A percentile compares a stretch with the other conserved stretches of the same genome.
Conservation (phyloP, 1,140 invertebrate genomes). For the Tribolium madens region DNA sequence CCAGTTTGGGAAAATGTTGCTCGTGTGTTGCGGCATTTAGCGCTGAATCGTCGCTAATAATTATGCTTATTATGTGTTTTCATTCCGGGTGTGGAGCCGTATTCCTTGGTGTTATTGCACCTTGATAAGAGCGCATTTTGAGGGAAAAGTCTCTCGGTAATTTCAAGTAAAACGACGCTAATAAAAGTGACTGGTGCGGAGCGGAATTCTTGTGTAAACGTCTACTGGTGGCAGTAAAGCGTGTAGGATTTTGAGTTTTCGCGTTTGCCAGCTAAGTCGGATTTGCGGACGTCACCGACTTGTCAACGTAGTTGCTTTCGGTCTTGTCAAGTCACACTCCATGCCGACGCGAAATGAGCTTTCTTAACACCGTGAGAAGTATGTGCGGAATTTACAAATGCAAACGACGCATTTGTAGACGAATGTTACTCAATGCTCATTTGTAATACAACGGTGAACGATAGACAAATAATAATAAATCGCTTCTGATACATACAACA, state of each 20-base stretch:
- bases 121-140: conserved; percentile 33
- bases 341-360: conserved; percentile 45
- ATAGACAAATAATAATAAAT: conserved; percentile 40
- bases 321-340: conserved; percentile 47
- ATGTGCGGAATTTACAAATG: conserved; percentile 21
- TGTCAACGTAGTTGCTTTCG: conserved; percentile 48
- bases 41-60: not conserved
- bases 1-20: not conserved
- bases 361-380: conserved; percentile 9
- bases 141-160: conserved; percentile 24
- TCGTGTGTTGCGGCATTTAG: not conserved
- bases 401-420: conserved; percentile 23
- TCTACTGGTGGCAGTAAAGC: conserved; percentile 43
- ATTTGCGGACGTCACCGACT: conserved; percentile 50
- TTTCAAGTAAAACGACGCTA: conserved; percentile 43
- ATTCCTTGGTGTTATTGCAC: conserved; percentile 8
- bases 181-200: conserved; percentile 43
- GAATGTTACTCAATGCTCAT: conserved; percentile 7
- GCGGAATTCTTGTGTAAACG: conserved; percentile 43
- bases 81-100: not conserved
- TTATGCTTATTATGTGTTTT: conserved; percentile 18
- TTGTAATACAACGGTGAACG: conserved; percentile 15
- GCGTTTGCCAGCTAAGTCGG: conserved; percentile 46
- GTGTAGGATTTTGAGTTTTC: conserved; percentile 51
- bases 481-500: conserved; percentile 25